Percentiles rank a stretch among this genome's conserved stretches.
phyloP scores from a whole-genome alignment of 2,888 invertebrate genomes.

The Clostera curtula region DNA sequence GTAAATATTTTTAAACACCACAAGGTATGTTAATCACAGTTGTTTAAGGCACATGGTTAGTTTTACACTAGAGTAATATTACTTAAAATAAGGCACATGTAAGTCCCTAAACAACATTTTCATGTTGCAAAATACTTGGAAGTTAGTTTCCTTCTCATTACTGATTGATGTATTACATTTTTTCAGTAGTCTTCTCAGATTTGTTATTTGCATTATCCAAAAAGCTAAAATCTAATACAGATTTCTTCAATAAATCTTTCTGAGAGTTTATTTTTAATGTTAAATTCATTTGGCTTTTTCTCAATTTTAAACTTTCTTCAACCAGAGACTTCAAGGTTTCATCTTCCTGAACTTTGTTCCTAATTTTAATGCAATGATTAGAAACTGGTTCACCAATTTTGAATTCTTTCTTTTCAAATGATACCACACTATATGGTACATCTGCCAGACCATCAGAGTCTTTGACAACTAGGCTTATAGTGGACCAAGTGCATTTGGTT shows the following conservation, averaged over 20 bases:
- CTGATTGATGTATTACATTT: no score
- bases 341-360: constrained; percentile 36
- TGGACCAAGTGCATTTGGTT: constrained; percentile 55
- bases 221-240: constrained; percentile 55
- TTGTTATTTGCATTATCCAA: constrained; percentile 32
- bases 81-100: background rate
- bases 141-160: no score
- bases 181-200: no score
- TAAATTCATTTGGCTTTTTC: constrained; percentile 43
- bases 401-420: constrained; percentile 63
- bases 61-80: background rate
- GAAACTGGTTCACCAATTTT: constrained; percentile 63
- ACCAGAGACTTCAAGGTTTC: constrained; percentile 53
- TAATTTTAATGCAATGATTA: constrained; percentile 40
- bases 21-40: constrained; percentile 1
- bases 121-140: no score
- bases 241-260: constrained; percentile 42
- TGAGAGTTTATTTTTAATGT: constrained; percentile 49
- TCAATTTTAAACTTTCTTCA: constrained; percentile 56
- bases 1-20: background rate
- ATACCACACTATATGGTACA: constrained; percentile 61
- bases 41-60: background rate
- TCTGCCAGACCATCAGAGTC: constrained; percentile 49
- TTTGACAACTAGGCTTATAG: constrained; percentile 49
- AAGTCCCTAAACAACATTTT: no score